Evolutionary conservation across 2,113 vertebrate species (phyloP).

Genomic region (Phalacrocorax aristotelis): DNA sequence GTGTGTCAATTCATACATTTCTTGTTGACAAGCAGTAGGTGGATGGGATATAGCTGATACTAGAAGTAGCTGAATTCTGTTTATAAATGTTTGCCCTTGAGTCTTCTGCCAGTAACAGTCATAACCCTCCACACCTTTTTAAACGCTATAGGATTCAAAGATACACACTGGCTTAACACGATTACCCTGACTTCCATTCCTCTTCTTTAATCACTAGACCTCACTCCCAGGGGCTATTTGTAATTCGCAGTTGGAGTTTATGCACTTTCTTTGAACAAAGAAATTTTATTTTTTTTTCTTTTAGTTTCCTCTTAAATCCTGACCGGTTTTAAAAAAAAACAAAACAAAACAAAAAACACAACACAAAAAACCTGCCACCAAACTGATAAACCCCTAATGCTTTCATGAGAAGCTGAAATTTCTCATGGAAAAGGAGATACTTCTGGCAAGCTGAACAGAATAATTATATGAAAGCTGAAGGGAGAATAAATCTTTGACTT

Average conservation of each 20-base stretch:
- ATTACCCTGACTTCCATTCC: neutral
- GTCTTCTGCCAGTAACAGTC: neutral
- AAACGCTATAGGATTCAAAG: neutral
- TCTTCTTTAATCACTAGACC: constrained; percentile 5
- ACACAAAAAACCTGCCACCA: too few relatives aligned
- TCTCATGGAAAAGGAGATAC: neutral
- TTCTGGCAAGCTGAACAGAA: neutral
- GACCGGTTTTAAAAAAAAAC: neutral
- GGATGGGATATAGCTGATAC: neutral
- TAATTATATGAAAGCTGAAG: neutral
- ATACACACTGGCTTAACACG: neutral
- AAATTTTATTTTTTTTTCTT: neutral
- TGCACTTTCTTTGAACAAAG: constrained; percentile 13
- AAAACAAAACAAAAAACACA: neutral
- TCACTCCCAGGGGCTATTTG: constrained; percentile 6
- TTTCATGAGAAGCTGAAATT: neutral
- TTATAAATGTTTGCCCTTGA: neutral
- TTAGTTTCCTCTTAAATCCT: neutral
- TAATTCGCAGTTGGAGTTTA: neutral
- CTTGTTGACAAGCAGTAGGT: neutral
- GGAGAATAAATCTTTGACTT: neutral
- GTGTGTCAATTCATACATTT: neutral
- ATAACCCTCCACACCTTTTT: neutral
- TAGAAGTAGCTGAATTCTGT: neutral
- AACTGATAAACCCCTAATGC: neutral